Conservation (phyloP, 2,888 invertebrate species). For the Dryobotodes eremita region DNA sequence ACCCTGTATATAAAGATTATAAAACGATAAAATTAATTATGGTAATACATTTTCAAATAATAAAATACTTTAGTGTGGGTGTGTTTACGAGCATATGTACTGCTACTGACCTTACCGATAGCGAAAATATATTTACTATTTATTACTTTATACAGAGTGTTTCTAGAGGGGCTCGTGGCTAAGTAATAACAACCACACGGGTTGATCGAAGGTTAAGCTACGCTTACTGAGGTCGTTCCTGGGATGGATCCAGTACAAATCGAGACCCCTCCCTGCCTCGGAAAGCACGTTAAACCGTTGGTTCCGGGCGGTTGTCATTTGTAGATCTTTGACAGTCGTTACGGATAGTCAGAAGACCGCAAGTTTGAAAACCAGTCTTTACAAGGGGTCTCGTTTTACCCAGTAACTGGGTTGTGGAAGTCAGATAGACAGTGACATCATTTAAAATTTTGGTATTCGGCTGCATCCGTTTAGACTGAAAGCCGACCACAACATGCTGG, state of each 20-base stretch:
- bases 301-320: no score
- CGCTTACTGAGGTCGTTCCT: no score
- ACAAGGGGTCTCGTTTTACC: neutral
- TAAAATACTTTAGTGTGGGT: neutral
- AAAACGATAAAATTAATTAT: neutral
- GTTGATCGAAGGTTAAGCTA: no score
- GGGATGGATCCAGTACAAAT: neutral
- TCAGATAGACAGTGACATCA: no score
- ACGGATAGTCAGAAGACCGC: neutral
- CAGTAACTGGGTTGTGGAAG: no score
- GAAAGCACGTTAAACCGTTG: neutral
- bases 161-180: neutral
- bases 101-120: conserved; percentile 31
- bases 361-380: neutral
- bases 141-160: conserved; percentile 26
- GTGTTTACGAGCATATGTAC: neutral
- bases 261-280: neutral
- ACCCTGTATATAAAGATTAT: no score
- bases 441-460: no score
- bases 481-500: neutral
- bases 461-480: neutral
- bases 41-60: neutral
- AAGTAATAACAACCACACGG: neutral
- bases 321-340: neutral
- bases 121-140: conserved; percentile 21